A percentile compares a stretch with the other conserved stretches of the same genome.
Evolutionary conservation across 2,888 invertebrate species (phyloP).

Genomic region (Pyrgus malvae): DNA sequence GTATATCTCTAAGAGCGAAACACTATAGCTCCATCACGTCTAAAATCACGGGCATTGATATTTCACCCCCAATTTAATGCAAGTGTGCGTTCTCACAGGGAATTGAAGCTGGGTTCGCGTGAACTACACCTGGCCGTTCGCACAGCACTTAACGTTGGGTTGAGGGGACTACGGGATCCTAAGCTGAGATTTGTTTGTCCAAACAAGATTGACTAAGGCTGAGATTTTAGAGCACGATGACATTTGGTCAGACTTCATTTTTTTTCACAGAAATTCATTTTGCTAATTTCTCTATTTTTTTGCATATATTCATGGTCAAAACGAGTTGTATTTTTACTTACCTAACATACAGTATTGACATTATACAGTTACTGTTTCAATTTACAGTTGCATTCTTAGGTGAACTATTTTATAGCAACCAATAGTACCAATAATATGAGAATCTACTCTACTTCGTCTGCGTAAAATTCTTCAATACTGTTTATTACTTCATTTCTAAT

Average conservation of each 20-base stretch:
- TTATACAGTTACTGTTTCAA: no score
- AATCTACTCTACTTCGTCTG: no score
- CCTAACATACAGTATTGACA: no score
- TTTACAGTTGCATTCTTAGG: no score
- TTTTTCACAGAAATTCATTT: no score
- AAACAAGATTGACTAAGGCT: slow-evolving; percentile 3
- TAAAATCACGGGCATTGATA: slow-evolving; percentile 32
- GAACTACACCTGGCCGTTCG: slow-evolving; percentile 43
- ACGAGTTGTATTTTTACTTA: no score
- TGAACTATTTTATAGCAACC: no score
- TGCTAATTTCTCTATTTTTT: no score
- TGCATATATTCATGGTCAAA: no score
- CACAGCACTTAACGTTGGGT: slow-evolving; percentile 48
- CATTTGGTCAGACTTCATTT: neutral
- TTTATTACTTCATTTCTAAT: no score
- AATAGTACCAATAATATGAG: no score
- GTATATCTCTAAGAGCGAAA: neutral
- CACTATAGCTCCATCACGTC: slow-evolving; percentile 9
- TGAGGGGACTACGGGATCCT: slow-evolving; percentile 31
- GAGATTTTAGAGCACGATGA: slow-evolving; percentile 10
- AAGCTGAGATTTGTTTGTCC: neutral
- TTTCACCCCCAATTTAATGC: slow-evolving; percentile 40
- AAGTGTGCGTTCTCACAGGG: slow-evolving; percentile 35
- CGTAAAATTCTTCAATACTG: no score
- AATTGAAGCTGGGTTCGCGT: slow-evolving; percentile 23